Conservation (phyloP, 1,140 invertebrate genomes). For the Mycetomoellerius zeteki region DNA sequence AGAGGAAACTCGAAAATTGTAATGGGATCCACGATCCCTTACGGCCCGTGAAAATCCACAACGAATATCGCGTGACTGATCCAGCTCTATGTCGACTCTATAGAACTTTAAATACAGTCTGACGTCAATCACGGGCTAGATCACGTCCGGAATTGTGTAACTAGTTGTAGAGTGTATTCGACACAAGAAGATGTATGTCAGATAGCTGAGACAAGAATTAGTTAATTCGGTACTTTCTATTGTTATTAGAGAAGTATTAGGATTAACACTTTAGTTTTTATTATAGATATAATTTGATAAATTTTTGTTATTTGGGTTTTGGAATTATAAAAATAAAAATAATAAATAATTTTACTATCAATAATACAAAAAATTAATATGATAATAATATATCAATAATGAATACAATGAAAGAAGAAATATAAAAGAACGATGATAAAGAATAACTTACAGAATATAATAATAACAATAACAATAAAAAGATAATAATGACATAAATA, state of each 20-base stretch:
- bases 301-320: not conserved
- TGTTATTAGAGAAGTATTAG: not conserved
- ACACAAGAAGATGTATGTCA: not conserved
- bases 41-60: constrained; percentile 27
- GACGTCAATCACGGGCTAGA: constrained; percentile 59
- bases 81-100: constrained; percentile 34
- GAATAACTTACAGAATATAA: too few relatives aligned
- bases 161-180: not conserved
- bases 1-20: constrained; percentile 13
- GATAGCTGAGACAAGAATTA: not conserved
- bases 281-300: not conserved
- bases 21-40: constrained; percentile 45
- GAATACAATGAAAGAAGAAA: not conserved
- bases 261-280: not conserved
- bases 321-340: not conserved
- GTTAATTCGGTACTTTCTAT: not conserved
- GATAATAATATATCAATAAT: not conserved
- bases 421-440: too few relatives aligned
- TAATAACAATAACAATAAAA: not conserved
- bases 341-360: not conserved
- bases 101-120: constrained; percentile 59
- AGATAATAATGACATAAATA: not conserved
- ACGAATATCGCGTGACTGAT: constrained; percentile 47
- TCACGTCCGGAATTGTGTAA: constrained; percentile 37
- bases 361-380: not conserved